Evolutionary conservation across 2,888 invertebrate genomes (phyloP), one percentile per base, ranked within the genome.

Genomic region (Polyommatus icarus): DNA sequence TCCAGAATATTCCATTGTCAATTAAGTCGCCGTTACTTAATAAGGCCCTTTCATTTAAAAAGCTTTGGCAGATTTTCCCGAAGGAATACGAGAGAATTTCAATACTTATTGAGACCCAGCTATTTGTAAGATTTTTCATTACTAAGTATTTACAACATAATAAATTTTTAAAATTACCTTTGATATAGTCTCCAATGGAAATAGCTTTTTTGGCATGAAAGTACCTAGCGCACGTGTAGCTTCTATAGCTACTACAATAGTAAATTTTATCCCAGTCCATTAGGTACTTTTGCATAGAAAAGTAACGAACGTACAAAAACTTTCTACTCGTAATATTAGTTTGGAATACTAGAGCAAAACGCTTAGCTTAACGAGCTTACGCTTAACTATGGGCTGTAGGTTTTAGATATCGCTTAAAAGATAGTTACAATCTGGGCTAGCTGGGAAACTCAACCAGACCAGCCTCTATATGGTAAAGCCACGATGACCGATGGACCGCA

Each of bases 401-500:
- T 59, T 59, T 59, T 8, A 15, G 24, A 61, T 61, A 24, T 20
- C 24, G 12, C 20, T 24, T 61, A 20, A 24, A 24, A 61, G 3
- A 61, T 10, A 20, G 24, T 40, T 20, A 20, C 4, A 57, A 8
- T 24, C 61, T 67, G n/a, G n/a, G n/a, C n/a, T 5, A 29, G 15
- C 8, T 3, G 29, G 32, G 18, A 67, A 29, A 67, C 61, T 61
- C 12, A 12, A 61, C 61, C 20, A 61, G 61, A 61, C 20, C 61
- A 61, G 20, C 12, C 29, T 67, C 29, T 32, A 67, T 67, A 67
- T 29, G 67, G 67, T 67, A 29, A 29, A 15, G 12, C 29, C 29
- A 67, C 67, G 67, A 46, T 18, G 67, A 7, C 29, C 67, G 67
- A 67, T 67, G 67, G 67, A 67, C 29, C 67, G 67, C 24, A 15